A percentile compares a stretch with the other conserved stretches of the same genome.
Conservation (phyloP, 2,113 vertebrate species). For the Megaceryle maxima region DNA sequence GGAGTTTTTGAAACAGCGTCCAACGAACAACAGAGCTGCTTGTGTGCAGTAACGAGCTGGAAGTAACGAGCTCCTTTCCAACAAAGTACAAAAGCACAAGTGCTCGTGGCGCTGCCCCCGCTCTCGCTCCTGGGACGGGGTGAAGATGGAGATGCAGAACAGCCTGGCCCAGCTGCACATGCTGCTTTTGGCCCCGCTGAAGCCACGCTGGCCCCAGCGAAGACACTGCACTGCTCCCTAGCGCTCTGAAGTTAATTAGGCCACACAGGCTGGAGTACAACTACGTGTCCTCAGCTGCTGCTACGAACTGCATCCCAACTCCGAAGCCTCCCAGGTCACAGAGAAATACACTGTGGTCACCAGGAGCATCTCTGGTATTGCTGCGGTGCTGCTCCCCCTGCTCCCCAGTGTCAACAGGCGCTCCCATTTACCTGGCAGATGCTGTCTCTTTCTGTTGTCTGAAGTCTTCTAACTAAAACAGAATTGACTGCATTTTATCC, state of each 20-base stretch:
- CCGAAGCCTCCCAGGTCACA: not conserved
- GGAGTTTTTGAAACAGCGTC: not conserved
- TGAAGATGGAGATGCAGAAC: not conserved
- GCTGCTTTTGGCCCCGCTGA: accelerated
- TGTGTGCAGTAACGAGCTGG: accelerated
- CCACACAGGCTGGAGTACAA: accelerated
- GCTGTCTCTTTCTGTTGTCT: not conserved
- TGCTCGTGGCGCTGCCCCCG: accelerated
- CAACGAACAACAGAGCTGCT: not conserved
- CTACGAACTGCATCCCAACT: not conserved
- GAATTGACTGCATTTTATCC: not conserved
- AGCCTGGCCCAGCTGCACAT: accelerated
- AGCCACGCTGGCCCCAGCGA: accelerated
- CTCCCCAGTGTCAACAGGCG: accelerated
- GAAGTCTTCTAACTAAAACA: not conserved
- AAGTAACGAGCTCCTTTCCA: accelerated
- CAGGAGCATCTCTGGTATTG: not conserved
- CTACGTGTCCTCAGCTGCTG: not conserved
- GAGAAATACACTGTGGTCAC: not conserved
- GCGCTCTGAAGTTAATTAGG: not conserved
- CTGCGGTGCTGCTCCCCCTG: not conserved
- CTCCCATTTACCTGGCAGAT: not conserved
- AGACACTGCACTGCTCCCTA: accelerated
- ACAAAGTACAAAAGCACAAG: not conserved
- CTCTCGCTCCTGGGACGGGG: not conserved